A percentile compares a stretch with the other conserved stretches of the same genome.
Conservation (phyloP, 1,140 invertebrate species). For the Euura lappo region DNA sequence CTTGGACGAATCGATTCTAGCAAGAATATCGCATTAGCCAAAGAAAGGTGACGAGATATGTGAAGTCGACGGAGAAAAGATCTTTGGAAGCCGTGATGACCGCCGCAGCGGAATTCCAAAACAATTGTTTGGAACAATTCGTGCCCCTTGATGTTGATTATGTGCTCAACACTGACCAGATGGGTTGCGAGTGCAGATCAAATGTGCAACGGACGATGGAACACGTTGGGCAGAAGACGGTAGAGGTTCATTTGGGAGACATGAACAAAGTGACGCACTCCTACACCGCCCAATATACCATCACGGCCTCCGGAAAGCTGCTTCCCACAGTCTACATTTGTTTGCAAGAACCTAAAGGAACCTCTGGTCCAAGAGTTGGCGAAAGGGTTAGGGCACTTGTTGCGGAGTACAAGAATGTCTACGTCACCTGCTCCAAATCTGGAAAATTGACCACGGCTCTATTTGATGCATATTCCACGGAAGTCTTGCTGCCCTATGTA, state of each 20-base stretch:
- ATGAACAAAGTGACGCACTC: too few species aligned
- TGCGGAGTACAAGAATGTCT: slow-evolving; percentile 17
- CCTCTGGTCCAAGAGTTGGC: slow-evolving; percentile 19
- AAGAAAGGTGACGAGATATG: too few species aligned
- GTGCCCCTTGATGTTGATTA: background rate
- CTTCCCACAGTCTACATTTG: slow-evolving; percentile 17
- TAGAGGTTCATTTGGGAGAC: slow-evolving; percentile 14
- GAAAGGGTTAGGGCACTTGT: slow-evolving; percentile 14
- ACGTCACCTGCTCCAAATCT: too few species aligned
- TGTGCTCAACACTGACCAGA: slow-evolving; percentile 29
- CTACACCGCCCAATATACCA: slow-evolving; percentile 9
- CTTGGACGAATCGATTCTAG: too few species aligned
- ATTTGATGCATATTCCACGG: too few species aligned
- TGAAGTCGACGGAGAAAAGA: too few species aligned
- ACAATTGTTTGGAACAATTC: too few species aligned
- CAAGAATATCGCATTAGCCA: too few species aligned
- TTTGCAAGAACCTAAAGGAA: slow-evolving; percentile 9
- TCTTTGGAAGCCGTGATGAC: too few species aligned
- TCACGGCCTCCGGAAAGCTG: slow-evolving; percentile 19
- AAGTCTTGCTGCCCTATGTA: too few species aligned
- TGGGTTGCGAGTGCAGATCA: slow-evolving; percentile 20
- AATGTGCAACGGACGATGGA: slow-evolving; percentile 15
- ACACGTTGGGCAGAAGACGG: slow-evolving; percentile 16
- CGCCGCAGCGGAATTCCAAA: too few species aligned
- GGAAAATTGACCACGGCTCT: too few species aligned